A percentile compares a stretch with the other conserved stretches of the same genome.
Conservation (phyloP, 1,140 invertebrate species). For the Mylabris phalerata region DNA sequence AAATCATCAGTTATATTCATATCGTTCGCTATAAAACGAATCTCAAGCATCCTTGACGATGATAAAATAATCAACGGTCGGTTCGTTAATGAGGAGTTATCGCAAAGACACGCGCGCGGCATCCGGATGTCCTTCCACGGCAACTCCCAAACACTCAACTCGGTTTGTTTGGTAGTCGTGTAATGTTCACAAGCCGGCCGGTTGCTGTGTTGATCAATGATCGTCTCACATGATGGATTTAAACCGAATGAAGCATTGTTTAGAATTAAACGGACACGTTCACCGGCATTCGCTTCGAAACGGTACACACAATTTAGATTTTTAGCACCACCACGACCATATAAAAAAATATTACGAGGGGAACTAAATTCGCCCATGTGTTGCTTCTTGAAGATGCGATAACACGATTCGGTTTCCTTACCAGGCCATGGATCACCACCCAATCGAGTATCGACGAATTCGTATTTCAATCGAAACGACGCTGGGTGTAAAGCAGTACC, state of each 20-base stretch:
- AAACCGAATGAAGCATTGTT: constrained; percentile 66
- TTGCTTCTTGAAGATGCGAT: constrained; percentile 49
- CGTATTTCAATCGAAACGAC: constrained; percentile 63
- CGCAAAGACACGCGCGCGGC: constrained; percentile 61
- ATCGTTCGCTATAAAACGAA: constrained; percentile 55
- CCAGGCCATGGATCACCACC: constrained; percentile 61
- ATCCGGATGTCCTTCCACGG: constrained; percentile 58
- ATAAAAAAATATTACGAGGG: constrained; percentile 69
- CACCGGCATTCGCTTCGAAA: constrained; percentile 59
- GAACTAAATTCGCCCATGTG: constrained; percentile 56
- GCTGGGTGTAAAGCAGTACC: constrained; percentile 63
- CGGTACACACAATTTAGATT: constrained; percentile 68
- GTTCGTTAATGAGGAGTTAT: constrained; percentile 51
- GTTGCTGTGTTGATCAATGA: constrained; percentile 60
- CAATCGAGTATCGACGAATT: constrained; percentile 75
- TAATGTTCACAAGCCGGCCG: constrained; percentile 49
- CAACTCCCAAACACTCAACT: constrained; percentile 55
- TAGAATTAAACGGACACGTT: constrained; percentile 58
- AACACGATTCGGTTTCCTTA: constrained; percentile 42
- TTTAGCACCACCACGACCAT: constrained; percentile 65
- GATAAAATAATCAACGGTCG: constrained; percentile 58
- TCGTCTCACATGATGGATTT: constrained; percentile 56
- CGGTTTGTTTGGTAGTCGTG: constrained; percentile 48
- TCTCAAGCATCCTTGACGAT: constrained; percentile 53
- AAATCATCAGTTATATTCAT: constrained; percentile 65